Evolutionary conservation across 2,888 invertebrate species (phyloP), one percentile per base, ranked within the genome.

Genomic region (Drosophila prostipennis): DNA sequence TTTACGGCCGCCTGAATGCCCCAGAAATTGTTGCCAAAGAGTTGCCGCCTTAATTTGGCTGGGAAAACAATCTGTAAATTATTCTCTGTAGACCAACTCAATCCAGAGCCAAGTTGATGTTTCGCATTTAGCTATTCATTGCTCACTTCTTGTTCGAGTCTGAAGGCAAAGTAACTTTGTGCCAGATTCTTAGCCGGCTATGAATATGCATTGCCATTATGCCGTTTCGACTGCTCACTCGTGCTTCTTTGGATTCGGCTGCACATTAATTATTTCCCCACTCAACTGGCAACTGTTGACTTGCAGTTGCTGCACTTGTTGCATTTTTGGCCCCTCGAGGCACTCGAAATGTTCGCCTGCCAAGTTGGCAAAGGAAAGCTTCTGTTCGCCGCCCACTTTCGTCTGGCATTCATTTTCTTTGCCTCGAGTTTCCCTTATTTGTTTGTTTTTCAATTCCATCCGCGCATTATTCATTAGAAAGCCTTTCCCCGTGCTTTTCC

Each of bases 401-500:
- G 19, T 3, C 11, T 42, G 42, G 8, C 43, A 42, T 48, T 55
- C 49, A 34, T 37, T 43, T 73, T 19, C 54, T 34, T 43, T 39
- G 36, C 60, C 29, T 56, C 43, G 13, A 19, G 26, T 43, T 54
- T 69, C 11, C 19, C 60, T 85, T 78, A 89, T 84, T 81, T 89
- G 79, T 87, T 89, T 89, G 85, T 72, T 89, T 89, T 87, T 81
- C 86, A 81, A 89, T 87, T 89, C 77, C 61, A 64, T 52, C 40
- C 36, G 48, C 77, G 68, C 63, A 85, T 87, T 86, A 83, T 85
- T 87, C 86, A 85, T 83, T 83, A 72, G 61, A 71, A 59, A 64
- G 36, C 29, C 40, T 36, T 16, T 26, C n/a, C 39, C 36, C 5
- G 23, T 19, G 19, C 19, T 19, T 19, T 14, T 14, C 13, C 11